Conservation (phyloP, 2,797 vertebrate species). For the Paguma larvata region DNA sequence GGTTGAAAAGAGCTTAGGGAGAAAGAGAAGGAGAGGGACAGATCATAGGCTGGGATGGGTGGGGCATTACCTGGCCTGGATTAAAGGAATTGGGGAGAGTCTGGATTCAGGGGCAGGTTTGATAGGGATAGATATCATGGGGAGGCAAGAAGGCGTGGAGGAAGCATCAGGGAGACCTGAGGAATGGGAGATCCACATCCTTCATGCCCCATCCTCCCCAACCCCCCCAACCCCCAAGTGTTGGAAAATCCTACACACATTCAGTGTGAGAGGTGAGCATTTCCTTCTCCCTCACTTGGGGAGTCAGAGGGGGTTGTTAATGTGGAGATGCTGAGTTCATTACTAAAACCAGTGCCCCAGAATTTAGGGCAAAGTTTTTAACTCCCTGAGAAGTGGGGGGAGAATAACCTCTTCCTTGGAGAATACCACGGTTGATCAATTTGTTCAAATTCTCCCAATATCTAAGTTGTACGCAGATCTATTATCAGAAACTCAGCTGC, state of each 20-base stretch:
- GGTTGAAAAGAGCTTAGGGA: background rate
- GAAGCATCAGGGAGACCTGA: background rate
- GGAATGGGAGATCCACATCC: background rate
- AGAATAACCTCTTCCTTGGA: background rate
- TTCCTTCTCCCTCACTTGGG: slow-evolving; percentile 5
- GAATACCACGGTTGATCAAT: background rate
- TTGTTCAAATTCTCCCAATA: background rate
- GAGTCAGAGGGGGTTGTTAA: background rate
- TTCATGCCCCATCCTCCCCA: background rate
- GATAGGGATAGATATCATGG: background rate
- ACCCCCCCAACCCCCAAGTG: background rate
- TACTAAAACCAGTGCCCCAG: background rate
- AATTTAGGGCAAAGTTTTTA: slow-evolving; percentile 45
- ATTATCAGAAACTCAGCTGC: background rate
- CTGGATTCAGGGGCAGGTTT: background rate
- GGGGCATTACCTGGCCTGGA: background rate
- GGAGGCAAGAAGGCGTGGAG: background rate
- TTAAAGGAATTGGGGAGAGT: background rate
- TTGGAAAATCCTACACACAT: background rate
- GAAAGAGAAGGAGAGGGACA: background rate
- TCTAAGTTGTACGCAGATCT: background rate
- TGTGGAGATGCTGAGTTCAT: background rate
- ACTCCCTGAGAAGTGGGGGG: background rate
- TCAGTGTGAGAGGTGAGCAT: background rate
- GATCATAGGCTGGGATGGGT: background rate